These are phyloP conservation scores for Tortricodes alternella DNA, from an alignment of 2,888 invertebrate genomes.

Conservation along the genomic window DNA sequence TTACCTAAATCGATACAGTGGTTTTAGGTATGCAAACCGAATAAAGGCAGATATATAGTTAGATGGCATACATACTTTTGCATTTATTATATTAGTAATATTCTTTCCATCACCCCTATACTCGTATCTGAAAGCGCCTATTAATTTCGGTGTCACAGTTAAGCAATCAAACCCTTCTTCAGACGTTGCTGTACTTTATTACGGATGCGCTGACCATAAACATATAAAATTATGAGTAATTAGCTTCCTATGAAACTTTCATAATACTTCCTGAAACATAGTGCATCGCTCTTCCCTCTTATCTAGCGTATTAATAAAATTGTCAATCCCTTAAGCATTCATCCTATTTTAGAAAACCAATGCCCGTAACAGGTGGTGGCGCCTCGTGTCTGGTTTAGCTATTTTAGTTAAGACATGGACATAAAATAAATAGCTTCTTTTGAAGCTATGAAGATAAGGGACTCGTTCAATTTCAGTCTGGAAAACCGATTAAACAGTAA, in stretches of 20 bases:
- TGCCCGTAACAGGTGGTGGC: slow-evolving; percentile 65
- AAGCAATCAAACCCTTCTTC: background rate
- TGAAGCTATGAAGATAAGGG: slow-evolving; percentile 69
- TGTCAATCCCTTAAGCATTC: slow-evolving; percentile 60
- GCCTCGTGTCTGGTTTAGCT: slow-evolving; percentile 47
- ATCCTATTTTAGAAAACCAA: slow-evolving; percentile 63
- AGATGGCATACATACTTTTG: no score
- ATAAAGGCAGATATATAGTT: no score
- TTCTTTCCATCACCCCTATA: no score
- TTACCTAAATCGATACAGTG: no score
- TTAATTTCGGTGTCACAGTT: background rate
- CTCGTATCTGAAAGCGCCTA: no score
- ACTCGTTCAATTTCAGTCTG: slow-evolving; percentile 41
- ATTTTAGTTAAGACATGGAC: slow-evolving; percentile 53
- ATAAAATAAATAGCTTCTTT: slow-evolving; percentile 65
- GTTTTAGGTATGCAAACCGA: no score
- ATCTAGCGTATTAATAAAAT: slow-evolving; percentile 54
- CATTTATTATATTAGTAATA: no score
- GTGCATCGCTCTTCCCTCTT: slow-evolving; percentile 5
- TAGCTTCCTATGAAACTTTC: slow-evolving; percentile 12
- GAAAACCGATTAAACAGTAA: slow-evolving; percentile 19
- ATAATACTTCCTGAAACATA: background rate
- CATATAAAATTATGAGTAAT: slow-evolving; percentile 10
- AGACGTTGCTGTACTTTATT: slow-evolving; percentile 10
- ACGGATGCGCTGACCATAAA: slow-evolving; percentile 10